Evolutionary conservation across 2,888 invertebrate species (phyloP), one percentile per base, ranked within the genome.

Genomic region (Lycocerus yunnanus): DNA sequence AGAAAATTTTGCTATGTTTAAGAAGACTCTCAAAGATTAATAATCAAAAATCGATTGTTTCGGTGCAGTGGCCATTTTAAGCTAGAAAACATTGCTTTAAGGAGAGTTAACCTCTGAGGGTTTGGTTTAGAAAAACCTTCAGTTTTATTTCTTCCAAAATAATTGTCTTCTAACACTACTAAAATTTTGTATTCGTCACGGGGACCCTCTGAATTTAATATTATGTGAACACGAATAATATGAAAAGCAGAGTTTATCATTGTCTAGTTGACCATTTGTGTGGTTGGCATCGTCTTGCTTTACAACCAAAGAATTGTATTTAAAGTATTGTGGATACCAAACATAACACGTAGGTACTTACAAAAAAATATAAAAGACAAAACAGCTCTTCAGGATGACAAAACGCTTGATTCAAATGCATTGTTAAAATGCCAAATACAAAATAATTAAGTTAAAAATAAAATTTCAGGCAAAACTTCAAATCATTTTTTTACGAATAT

Each of bases 291-390:
- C 18, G 27, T 71, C 67, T 67, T 65, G 58, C n/a, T 24, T 58
- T 65, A 65, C 20, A 20, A 69, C 58, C 21, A 73, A 69, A 65
- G 65, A 73, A 73, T 73, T 65, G 21, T 69, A 73, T 73, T 43
- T 73, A 69, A 15, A 15, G 6, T 43, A 68, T 58, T 67, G 59
- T 11, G 67, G 59, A 67, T 15, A 13, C 11, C 4, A 43, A 27
- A 59, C 18, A 18, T 13, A 63, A 20, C 16, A 16, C 61, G 18
- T 18, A 63, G 11, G 10, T 13, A 18, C 15, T n/a, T n/a, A n/a
- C n/a, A n/a, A 18, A 18, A n/a, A 18, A 63, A 63, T 18, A 63
- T 18, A 18, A 63, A 18, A n/a, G 18, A 63, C 14, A 63, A 63
- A 18, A 18, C 10, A 63, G n/a, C 4, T 63, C 5, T 16, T 9